These are phyloP conservation scores for Tor tambroides DNA, from an alignment of 2,113 vertebrate genomes.

Conservation along the genomic window DNA sequence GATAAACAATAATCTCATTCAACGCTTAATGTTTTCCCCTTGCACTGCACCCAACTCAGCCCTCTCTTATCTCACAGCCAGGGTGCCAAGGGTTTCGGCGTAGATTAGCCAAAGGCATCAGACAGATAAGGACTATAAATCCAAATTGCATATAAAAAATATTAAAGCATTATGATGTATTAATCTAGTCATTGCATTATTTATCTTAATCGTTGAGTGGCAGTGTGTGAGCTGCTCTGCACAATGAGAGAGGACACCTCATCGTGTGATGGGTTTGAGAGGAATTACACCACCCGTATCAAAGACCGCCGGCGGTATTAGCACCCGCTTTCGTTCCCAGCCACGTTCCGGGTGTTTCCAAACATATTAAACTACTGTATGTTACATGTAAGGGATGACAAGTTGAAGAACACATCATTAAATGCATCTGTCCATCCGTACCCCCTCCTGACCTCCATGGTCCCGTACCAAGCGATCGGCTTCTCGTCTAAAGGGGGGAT, in stretches of 20 bases:
- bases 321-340: neutral
- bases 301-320: neutral
- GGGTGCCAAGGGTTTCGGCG: conserved; percentile 85
- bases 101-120: conserved; percentile 87
- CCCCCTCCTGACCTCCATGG: neutral
- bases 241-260: conserved; percentile 39
- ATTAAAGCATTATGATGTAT: conserved; percentile 95
- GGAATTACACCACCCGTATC: conserved; percentile 26
- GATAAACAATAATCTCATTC: conserved; percentile 89
- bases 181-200: conserved; percentile 91
- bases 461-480: neutral
- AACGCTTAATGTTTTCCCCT: conserved; percentile 87
- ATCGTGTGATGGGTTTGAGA: neutral
- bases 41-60: conserved; percentile 83
- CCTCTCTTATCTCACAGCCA: conserved; percentile 86
- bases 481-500: neutral
- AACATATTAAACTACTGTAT: neutral
- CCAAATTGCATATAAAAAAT: conserved; percentile 94
- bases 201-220: conserved; percentile 81
- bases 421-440: conserved; percentile 1
- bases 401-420: conserved; percentile 3
- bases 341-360: neutral
- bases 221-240: neutral
- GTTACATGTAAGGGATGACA: neutral
- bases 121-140: conserved; percentile 90